Conservation (phyloP, 2,797 vertebrate genomes). For the Phylloscopus collybita region DNA sequence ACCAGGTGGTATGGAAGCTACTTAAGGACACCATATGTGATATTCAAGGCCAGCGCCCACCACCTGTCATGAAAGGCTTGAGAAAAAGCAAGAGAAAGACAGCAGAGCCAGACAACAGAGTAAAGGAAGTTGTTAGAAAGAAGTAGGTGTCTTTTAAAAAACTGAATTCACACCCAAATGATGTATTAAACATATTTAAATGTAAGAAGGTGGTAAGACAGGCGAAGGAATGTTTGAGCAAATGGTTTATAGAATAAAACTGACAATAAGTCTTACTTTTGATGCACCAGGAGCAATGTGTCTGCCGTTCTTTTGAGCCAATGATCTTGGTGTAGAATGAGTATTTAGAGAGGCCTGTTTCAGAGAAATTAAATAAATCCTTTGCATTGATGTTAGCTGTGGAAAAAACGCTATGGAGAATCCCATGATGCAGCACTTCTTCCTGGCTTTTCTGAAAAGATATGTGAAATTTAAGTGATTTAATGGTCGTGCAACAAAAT, state of each 20-base stretch:
- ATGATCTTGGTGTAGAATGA: background rate
- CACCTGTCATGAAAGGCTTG: background rate
- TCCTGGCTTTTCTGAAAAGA: background rate
- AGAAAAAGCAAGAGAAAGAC: background rate
- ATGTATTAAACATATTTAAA: background rate
- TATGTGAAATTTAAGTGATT: background rate
- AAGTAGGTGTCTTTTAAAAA: conserved; percentile 1
- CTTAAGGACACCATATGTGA: conserved; percentile 25
- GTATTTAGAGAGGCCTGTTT: background rate
- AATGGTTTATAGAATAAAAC: background rate
- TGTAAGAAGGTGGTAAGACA: background rate
- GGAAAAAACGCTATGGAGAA: background rate
- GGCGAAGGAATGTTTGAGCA: background rate
- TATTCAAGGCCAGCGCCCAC: conserved; percentile 10
- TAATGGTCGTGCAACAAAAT: background rate
- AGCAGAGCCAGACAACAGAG: background rate
- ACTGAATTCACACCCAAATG: background rate
- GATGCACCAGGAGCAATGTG: background rate
- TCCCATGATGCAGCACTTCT: background rate
- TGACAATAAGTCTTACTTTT: background rate
- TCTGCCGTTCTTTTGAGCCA: background rate
- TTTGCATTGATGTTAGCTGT: background rate
- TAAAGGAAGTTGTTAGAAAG: conserved; percentile 24
- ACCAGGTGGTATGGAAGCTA: conserved; percentile 7
- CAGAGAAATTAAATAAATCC: background rate